phyloP scores from a whole-genome alignment of 2,797 vertebrate species.

The Falco cherrug region DNA sequence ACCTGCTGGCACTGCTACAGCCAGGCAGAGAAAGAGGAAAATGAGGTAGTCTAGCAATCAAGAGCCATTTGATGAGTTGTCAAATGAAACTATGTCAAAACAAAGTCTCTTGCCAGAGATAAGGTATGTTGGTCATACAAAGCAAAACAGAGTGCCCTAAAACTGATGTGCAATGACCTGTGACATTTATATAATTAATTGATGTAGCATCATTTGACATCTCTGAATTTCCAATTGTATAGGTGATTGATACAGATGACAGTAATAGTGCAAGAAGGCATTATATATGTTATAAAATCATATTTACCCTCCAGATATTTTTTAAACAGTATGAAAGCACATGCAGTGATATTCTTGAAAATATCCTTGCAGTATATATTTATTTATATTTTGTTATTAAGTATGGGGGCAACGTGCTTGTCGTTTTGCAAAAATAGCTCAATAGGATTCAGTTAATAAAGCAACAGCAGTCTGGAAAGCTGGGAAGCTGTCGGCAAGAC shows the following conservation, averaged over 20 bases:
- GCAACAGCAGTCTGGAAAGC: not conserved
- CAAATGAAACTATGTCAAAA: not conserved
- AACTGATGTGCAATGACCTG: not conserved
- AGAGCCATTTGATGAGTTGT: not conserved
- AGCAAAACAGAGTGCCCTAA: not conserved
- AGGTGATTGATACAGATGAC: not conserved
- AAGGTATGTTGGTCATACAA: not conserved
- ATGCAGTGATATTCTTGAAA: not conserved
- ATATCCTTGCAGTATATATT: not conserved
- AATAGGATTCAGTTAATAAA: not conserved
- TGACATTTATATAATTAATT: not conserved
- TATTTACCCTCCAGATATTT: not conserved
- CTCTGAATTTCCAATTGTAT: not conserved
- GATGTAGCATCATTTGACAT: not conserved
- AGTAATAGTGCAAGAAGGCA: not conserved
- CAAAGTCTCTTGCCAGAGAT: not conserved
- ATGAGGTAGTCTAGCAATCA: not conserved
- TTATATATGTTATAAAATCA: not conserved
- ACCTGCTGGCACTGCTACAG: not conserved
- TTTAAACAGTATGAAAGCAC: not conserved
- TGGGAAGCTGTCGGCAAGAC: not conserved
- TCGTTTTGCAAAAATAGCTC: not conserved
- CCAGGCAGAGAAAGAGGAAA: not conserved
- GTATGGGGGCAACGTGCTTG: not conserved
- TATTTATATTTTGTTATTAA: not conserved